Conservation (phyloP, 1,140 invertebrate species). For the Pogonomyrmex californicus region DNA sequence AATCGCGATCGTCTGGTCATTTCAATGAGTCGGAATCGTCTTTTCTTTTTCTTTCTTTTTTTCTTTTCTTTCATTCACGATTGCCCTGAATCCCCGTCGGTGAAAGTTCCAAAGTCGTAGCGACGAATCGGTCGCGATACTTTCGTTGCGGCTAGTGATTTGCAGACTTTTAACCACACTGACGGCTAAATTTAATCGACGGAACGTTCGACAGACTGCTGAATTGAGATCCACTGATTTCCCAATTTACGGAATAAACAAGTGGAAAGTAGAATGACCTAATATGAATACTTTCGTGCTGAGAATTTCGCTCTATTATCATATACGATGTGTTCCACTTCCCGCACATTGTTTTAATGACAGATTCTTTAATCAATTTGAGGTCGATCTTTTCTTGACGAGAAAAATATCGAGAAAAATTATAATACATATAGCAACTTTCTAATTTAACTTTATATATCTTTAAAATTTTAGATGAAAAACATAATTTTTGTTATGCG, state of each 20-base stretch:
- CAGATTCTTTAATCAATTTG: constrained; percentile 24
- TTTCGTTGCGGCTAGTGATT: constrained; percentile 39
- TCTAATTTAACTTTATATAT: constrained; percentile 1
- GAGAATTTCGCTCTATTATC: constrained; percentile 38
- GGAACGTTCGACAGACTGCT: not conserved
- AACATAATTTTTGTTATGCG: not conserved
- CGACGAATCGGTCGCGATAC: constrained; percentile 36
- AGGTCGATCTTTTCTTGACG: constrained; percentile 1
- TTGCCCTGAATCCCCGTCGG: constrained; percentile 39
- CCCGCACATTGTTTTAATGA: constrained; percentile 35
- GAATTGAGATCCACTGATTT: not conserved
- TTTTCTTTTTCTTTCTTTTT: not conserved
- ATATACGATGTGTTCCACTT: constrained; percentile 43
- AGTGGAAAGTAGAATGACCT: constrained; percentile 10
- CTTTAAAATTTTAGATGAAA: not conserved
- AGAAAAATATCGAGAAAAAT: constrained; percentile 1
- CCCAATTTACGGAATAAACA: constrained; percentile 7
- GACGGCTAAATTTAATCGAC: not conserved
- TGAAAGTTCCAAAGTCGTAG: constrained; percentile 57
- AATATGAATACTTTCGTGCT: constrained; percentile 28
- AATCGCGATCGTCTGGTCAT: not conserved
- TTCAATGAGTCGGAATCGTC: not conserved
- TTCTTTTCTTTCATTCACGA: not conserved
- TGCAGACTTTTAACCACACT: not conserved
- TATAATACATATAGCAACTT: not conserved